These are phyloP conservation scores for Callyntrura sp. DNA, from an alignment of 2,888 invertebrate species.

Conservation along the genomic window DNA sequence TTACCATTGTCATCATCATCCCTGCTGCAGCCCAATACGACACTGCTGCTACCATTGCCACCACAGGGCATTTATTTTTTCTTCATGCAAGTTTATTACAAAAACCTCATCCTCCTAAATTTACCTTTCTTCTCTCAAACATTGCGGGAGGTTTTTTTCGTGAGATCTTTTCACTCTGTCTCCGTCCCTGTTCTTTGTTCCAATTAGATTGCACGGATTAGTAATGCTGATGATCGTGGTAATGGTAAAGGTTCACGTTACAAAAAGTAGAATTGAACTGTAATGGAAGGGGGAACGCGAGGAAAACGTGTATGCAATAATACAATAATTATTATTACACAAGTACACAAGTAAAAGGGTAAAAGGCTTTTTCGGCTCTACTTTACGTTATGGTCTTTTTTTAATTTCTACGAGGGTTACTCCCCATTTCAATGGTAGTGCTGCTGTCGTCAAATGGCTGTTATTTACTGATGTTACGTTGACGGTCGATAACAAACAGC, in stretches of 20 bases:
- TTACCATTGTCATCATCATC: slow-evolving; percentile 1
- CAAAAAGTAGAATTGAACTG: not conserved
- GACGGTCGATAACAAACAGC: no score
- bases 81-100: slow-evolving; percentile 5
- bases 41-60: not conserved
- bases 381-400: no score
- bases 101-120: slow-evolving; percentile 20
- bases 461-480: not conserved
- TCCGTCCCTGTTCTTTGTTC: not conserved
- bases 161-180: not conserved
- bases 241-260: not conserved
- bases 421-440: slow-evolving; percentile 17
- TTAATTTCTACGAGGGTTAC: slow-evolving; percentile 20
- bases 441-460: not conserved
- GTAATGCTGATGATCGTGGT: not conserved
- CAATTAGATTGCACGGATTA: slow-evolving; percentile 39
- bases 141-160: slow-evolving; percentile 39
- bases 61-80: slow-evolving; percentile 23
- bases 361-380: no score
- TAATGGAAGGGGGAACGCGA: slow-evolving; percentile 21
- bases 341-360: slow-evolving; percentile 39
- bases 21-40: not conserved
- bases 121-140: slow-evolving; percentile 10
- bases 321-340: slow-evolving; percentile 17
- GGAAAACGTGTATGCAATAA: not conserved